phyloP scores from a whole-genome alignment of 2,113 vertebrate genomes.

The Cnemophilus loriae region DNA sequence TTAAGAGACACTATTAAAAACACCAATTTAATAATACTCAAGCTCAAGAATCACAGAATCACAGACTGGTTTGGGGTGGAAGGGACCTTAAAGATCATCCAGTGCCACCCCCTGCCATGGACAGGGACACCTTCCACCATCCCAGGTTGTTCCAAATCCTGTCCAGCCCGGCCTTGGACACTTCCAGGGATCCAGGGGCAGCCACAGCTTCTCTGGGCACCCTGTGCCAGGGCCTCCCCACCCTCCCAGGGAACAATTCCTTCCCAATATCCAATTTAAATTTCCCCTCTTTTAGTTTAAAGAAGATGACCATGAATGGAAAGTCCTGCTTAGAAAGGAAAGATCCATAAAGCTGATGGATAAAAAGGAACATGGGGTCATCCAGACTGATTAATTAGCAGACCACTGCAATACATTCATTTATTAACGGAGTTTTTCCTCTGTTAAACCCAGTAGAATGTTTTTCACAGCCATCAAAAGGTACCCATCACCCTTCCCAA shows the following conservation, averaged over 20 bases:
- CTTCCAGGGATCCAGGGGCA: neutral
- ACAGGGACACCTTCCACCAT: neutral
- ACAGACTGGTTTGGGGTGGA: neutral
- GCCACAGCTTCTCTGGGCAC: neutral
- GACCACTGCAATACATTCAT: neutral
- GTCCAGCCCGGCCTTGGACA: fast-evolving
- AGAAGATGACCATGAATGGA: neutral
- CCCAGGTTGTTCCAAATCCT: fast-evolving
- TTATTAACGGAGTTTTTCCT: neutral
- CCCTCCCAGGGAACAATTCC: neutral
- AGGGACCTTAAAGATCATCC: neutral
- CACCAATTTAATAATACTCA: neutral
- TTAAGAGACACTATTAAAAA: neutral
- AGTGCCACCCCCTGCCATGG: fast-evolving
- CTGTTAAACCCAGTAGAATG: neutral
- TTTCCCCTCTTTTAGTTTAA: neutral
- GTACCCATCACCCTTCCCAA: neutral
- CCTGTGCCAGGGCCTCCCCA: neutral
- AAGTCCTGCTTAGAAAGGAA: neutral
- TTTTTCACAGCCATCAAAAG: neutral
- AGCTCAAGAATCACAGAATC: neutral
- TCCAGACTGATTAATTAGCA: neutral
- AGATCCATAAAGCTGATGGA: neutral
- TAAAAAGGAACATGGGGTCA: neutral
- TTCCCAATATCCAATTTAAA: too few relatives aligned